Conservation (phyloP, 2,888 invertebrate genomes). For the Palloptera scutellata region DNA sequence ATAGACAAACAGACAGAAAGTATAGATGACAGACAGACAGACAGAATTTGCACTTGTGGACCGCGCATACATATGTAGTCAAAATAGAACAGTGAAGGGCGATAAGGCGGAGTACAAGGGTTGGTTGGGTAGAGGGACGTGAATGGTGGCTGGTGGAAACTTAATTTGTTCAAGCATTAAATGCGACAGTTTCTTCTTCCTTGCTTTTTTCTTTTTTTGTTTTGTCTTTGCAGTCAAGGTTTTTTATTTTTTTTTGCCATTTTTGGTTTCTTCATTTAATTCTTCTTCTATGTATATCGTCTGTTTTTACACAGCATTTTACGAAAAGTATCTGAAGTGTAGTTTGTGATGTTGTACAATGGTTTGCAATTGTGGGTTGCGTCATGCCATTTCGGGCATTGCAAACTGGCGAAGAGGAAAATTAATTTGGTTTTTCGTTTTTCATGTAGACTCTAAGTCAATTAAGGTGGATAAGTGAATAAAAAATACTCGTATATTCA, state of each 20-base stretch:
- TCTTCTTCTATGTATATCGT: background rate
- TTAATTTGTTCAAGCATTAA: slow-evolving; percentile 43
- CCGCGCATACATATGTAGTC: no score
- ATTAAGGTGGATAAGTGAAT: no score
- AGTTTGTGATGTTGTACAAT: background rate
- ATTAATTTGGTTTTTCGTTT: no score
- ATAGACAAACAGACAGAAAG: no score
- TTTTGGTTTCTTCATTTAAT: background rate
- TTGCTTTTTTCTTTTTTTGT: background rate
- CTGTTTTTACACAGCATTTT: background rate
- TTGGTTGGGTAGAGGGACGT: background rate
- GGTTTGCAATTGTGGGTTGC: no score
- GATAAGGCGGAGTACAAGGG: background rate
- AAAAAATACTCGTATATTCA: no score
- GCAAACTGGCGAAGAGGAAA: no score
- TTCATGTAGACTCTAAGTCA: no score
- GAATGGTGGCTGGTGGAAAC: slow-evolving; percentile 19
- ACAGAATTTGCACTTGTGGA: no score
- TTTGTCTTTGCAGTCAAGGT: background rate
- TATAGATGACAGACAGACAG: no score
- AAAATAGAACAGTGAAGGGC: background rate
- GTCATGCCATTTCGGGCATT: no score
- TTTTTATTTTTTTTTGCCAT: no score
- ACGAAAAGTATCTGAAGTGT: background rate
- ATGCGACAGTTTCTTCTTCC: slow-evolving; percentile 36